Evolutionary conservation across 2,113 vertebrate species (phyloP), one percentile per base, ranked within the genome.

Genomic region (Scortum barcoo): DNA sequence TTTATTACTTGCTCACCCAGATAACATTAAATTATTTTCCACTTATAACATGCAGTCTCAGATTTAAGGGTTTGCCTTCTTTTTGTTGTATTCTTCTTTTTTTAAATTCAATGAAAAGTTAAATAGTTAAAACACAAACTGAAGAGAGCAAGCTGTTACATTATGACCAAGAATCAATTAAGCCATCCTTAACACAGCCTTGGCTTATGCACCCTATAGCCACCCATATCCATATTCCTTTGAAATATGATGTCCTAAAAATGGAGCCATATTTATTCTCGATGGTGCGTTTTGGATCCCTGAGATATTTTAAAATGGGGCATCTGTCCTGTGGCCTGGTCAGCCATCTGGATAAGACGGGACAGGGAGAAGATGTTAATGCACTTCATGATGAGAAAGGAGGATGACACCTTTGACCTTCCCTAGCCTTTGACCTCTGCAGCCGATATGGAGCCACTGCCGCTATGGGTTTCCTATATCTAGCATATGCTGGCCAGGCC

Each of bases 321-420:
- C 94, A 95, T 95, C 93, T 95, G 95, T 91, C 92, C 85, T 61
- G 51, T 72, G 86, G 74, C 85, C 76, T 85, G 83, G 56, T 78
- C 80, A 61, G 88, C 95, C 95, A 95, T 95, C 94, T 95, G 95
- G 94, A 94, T 92, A 44, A 77, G 78, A 76, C 72, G 42, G 89
- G 81, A 88, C 92, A 87, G 83, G 70, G 85, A 93, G 91, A 92
- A 80, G 92, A 94, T 88, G 92, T 93, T 93, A 95, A 95, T 95
- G 94, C 94, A 95, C 94, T 95, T 95, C 93, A 93, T 93, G 94
- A 95, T 94, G 94, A 94, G 93, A 93, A 92, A 92, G 93, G 90
- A 93, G 94, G 92, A 93, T 76, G 85, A 94, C 93, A 95, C 93
- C 94, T 95, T 94, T 95, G 94, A 95, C 95, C 94, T 94, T 93